Base-by-base conservation (phyloP, 2,888 invertebrate species). In the Ormyrus labotus region DNA sequence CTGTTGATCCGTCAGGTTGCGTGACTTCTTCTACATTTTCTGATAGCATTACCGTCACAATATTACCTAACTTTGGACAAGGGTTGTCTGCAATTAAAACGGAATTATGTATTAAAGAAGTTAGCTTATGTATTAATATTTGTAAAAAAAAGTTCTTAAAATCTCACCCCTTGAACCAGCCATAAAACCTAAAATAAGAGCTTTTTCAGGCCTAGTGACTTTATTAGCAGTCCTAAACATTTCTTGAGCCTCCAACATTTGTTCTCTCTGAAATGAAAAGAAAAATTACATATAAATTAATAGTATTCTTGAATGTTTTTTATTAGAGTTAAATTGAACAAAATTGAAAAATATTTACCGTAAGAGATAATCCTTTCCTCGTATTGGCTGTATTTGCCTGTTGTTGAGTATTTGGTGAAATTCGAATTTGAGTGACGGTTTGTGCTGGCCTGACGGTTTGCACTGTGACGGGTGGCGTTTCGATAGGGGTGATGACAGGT, bases 101-200 rank as follows among this genome's bases (percentile, higher is more conserved):
- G 34, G 4, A 65, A 64, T 13, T 83, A 83, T 83, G 83, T 69
- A 75, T 63, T 81, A 81, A 60, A 34, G 4, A 34, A 34, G 34
- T 4, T 34, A 34, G 34, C 34, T 34, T 34, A 34, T 34, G 13
- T n/a, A 64, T 11, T 48, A 5, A 13, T 34, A 57, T 55, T 65
- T 6, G 1, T 2, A 19, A 53, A 51, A 51, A 63, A 4, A 57
- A 34, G 34, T 53, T 55, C 51, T 13, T 53, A 61, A 67, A 8
- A 63, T 13, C 87, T 82, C 89, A 96, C 96, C 97, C 91, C 98
- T 94, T 8, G 97, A 96, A n/a, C 99, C 99, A 71, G 98, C 98
- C 98, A 99, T 99, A 89, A 99, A 99, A 84, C 98, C 98, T 53
- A 99, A 93, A 89, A 99, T 99, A 72, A 99, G 95, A 75, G 98